phyloP scores from a whole-genome alignment of 2,888 invertebrate species.

The Ennomos quercinarius region DNA sequence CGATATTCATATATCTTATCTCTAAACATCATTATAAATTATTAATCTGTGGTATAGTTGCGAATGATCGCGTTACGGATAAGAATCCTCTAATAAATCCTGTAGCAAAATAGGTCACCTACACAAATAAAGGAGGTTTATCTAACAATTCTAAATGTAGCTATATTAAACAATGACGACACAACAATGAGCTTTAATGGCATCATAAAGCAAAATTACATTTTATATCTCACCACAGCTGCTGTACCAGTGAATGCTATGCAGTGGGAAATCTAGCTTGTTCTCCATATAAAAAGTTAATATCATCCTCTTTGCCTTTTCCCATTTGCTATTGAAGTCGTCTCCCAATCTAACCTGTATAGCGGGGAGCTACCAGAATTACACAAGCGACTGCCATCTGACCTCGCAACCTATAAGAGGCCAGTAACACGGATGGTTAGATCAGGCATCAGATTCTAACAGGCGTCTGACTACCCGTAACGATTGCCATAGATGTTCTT shows the following conservation, averaged over 20 bases:
- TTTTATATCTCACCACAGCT: conserved; percentile 20
- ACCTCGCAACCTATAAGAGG: no score
- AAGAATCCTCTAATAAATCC: neutral
- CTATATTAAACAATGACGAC: conserved; percentile 36
- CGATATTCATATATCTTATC: neutral
- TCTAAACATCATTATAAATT: neutral
- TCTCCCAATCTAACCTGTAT: no score
- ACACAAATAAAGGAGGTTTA: conserved; percentile 7
- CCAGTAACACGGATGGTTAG: no score
- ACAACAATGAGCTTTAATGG: conserved; percentile 35
- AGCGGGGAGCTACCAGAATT: no score
- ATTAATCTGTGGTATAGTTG: neutral
- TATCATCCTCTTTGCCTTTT: no score
- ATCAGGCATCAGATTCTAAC: no score
- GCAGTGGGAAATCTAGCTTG: neutral
- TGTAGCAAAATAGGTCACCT: conserved; percentile 17
- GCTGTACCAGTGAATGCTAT: neutral
- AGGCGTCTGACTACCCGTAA: no score
- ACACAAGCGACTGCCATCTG: no score
- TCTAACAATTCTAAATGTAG: conserved; percentile 23
- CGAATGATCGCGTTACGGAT: neutral
- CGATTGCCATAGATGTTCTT: no score
- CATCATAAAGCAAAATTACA: conserved; percentile 39
- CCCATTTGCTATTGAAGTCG: no score
- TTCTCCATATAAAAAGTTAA: neutral